Base-by-base conservation (phyloP, 2,113 vertebrate genomes). In the Hippocampus barbouri region DNA sequence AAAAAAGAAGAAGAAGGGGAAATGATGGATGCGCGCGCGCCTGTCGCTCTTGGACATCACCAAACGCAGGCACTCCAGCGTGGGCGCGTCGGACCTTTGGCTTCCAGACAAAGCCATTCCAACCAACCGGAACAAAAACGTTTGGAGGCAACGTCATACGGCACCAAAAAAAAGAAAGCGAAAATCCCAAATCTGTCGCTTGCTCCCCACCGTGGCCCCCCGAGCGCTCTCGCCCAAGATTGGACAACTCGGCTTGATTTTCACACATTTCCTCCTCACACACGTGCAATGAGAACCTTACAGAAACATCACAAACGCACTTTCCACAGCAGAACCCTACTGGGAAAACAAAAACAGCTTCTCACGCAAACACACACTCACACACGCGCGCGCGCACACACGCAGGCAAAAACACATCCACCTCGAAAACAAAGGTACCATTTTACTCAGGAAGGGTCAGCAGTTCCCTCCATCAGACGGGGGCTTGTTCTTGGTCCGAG, bases 371-470 rank as follows among this genome's bases (percentile, higher is more conserved):
- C 80, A 80, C 86, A 84, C 85, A 86, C 71, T 77, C 71, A 41
- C 72, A 77, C 82, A 74, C 78, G 11, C 80, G 80, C 80, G 80
- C 85, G 86, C 71, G 77, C 71, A 14, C 80, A 79, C 86, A 84
- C 85, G 86, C 71, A 78, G 77, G 76, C 86, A 90, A 85, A 91
- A 79, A 91, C 87, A 90, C 85, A 87, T 81, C 89, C 90, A 92
- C 86, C 86, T 91, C 85, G 66, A 66, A 88, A 92, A 94, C 92
- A 94, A 94, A 94, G 91, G 91, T 93, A 86, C 88, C 88, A 92
- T 94, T 93, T 93, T 92, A 87, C 87, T 89, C 89, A 90, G 90
- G 90, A 92, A 91, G 91, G 92, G 91, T 92, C 90, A 93, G 92
- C 89, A 91, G 91, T 89, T 92, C 87, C 88, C 89, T 90, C 86